phyloP scores from a whole-genome alignment of 1,140 invertebrate genomes.

The Mercenaria mercenaria region DNA sequence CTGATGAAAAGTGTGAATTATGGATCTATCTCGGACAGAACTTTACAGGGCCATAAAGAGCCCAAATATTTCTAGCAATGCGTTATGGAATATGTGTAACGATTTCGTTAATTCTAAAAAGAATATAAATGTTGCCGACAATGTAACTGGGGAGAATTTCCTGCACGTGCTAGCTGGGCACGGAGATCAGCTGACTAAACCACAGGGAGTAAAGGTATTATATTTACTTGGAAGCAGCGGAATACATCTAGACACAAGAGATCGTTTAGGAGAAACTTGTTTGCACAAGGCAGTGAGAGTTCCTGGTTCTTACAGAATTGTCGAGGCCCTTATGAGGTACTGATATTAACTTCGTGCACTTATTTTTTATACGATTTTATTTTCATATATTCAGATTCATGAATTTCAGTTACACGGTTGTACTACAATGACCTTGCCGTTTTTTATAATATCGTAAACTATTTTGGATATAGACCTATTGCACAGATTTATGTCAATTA shows the following conservation, averaged over 20 bases:
- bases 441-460: not conserved
- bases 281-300: conserved; percentile 52
- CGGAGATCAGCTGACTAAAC: conserved; percentile 24
- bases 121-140: conserved; percentile 58
- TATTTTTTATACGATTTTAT: too few species aligned
- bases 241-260: conserved; percentile 54
- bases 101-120: conserved; percentile 50
- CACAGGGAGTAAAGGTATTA: conserved; percentile 34
- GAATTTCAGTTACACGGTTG: not conserved
- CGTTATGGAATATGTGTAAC: conserved; percentile 46
- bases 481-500: too few species aligned
- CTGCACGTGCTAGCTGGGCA: conserved; percentile 61
- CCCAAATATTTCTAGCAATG: not conserved
- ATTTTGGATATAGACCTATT: too few species aligned
- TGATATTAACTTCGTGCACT: too few species aligned
- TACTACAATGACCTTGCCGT: not conserved
- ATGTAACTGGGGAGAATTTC: conserved; percentile 35
- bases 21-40: conserved; percentile 51
- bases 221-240: conserved; percentile 61
- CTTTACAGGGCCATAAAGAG: conserved; percentile 45
- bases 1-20: not conserved
- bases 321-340: conserved; percentile 65
- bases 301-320: conserved; percentile 32
- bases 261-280: conserved; percentile 65
- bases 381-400: too few species aligned